Evolutionary conservation across 2,113 vertebrate species (phyloP).

Genomic region (Heterotilapia buettikoferi): DNA sequence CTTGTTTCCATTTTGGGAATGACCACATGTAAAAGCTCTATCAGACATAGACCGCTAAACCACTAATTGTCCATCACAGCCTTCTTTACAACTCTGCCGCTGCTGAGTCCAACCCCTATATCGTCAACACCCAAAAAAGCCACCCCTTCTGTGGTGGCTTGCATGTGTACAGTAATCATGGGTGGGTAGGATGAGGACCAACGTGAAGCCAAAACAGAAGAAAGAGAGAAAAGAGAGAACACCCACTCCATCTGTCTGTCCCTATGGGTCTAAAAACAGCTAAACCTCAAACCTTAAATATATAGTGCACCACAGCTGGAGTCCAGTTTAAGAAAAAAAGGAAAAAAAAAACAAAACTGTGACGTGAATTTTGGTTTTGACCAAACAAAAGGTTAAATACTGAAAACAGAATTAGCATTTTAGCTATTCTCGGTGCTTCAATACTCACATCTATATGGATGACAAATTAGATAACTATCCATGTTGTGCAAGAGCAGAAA

Average conservation of each 20-base stretch:
- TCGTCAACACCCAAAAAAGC: constrained; percentile 48
- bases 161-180: constrained; percentile 38
- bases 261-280: constrained; percentile 48
- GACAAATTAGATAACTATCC: not conserved
- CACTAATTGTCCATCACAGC: constrained; percentile 48
- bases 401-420: not conserved
- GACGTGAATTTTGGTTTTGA: not conserved
- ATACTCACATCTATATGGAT: not conserved
- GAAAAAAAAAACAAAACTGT: not conserved
- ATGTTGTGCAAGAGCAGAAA: not conserved
- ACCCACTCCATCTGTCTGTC: constrained; percentile 34
- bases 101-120: constrained; percentile 5
- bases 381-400: not conserved
- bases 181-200: constrained; percentile 2
- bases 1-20: constrained; percentile 40
- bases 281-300: constrained; percentile 49
- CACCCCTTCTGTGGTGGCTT: constrained; percentile 32
- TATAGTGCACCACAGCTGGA: not conserved
- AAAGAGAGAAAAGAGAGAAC: constrained; percentile 8
- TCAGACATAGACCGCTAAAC: constrained; percentile 37
- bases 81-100: constrained; percentile 41
- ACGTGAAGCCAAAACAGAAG: constrained; percentile 17
- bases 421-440: not conserved
- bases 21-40: constrained; percentile 52
- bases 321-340: constrained; percentile 8